Evolutionary conservation across 1,140 invertebrate genomes (phyloP).

Genomic region (Saxidomus purpurata): DNA sequence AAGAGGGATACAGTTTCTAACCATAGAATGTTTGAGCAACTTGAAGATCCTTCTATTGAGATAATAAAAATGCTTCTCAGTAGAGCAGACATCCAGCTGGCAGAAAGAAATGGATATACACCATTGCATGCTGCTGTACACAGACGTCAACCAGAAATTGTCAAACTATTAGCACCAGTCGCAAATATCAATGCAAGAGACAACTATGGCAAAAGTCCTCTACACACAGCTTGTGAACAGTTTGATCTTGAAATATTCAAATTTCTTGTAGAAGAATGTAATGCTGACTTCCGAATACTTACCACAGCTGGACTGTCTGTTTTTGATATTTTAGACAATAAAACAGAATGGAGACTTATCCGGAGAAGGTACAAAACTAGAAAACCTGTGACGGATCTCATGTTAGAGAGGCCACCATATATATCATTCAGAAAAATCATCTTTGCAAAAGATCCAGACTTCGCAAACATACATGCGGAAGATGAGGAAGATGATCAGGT

Average conservation of each 20-base stretch:
- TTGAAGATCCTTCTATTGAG: background rate
- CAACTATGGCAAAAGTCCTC: conserved; percentile 17
- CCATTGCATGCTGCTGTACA: conserved; percentile 31
- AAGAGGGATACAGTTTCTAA: background rate
- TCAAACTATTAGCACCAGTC: background rate
- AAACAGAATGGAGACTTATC: background rate
- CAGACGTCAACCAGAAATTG: background rate
- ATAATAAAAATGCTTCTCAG: background rate
- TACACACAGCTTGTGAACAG: background rate
- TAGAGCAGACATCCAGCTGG: background rate
- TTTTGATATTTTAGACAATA: background rate
- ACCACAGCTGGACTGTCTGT: background rate
- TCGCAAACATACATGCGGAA: background rate
- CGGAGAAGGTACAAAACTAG: background rate
- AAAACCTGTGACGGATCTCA: background rate
- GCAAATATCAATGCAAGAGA: background rate
- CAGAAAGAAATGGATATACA: conserved; percentile 16
- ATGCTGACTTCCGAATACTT: background rate
- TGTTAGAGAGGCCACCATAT: background rate
- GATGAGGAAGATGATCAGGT: too few species aligned
- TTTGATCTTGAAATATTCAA: background rate
- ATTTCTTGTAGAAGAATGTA: background rate
- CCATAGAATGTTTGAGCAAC: too few species aligned
- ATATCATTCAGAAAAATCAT: background rate
- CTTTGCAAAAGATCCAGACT: background rate